Evolutionary conservation across 2,888 invertebrate species (phyloP).

Genomic region (Drosophila yooni): DNA sequence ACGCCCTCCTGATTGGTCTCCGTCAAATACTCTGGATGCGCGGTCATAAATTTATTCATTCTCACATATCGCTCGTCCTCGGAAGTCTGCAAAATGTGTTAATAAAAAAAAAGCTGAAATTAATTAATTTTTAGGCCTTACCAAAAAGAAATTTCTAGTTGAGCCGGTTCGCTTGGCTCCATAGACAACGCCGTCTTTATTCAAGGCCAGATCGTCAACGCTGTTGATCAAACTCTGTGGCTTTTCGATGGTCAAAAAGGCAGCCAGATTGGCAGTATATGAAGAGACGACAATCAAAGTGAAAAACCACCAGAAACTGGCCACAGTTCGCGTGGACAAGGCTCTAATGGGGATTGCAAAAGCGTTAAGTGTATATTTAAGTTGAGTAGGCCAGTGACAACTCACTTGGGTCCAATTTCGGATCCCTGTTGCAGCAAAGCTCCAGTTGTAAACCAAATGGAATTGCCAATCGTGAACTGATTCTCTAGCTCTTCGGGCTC

Average conservation of each 20-base stretch:
- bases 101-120: neutral
- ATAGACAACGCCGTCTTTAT: slow-evolving; percentile 92
- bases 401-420: slow-evolving; percentile 94
- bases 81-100: slow-evolving; percentile 86
- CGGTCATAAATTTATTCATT: slow-evolving; percentile 93
- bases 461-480: slow-evolving; percentile 92
- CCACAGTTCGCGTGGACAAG: slow-evolving; percentile 93
- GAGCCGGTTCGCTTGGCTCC: slow-evolving; percentile 94
- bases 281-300: slow-evolving; percentile 91
- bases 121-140: slow-evolving; percentile 81
- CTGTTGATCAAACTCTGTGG: slow-evolving; percentile 89
- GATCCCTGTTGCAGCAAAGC: slow-evolving; percentile 94
- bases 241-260: slow-evolving; percentile 93
- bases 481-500: slow-evolving; percentile 93
- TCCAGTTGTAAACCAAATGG: slow-evolving; percentile 96
- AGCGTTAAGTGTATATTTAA: neutral
- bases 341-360: slow-evolving; percentile 86
- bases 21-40: slow-evolving; percentile 87
- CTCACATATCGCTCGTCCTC: slow-evolving; percentile 90
- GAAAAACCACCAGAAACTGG: slow-evolving; percentile 95
- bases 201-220: slow-evolving; percentile 92
- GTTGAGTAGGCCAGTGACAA: slow-evolving; percentile 19
- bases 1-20: slow-evolving; percentile 87
- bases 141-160: slow-evolving; percentile 95
- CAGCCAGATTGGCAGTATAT: slow-evolving; percentile 96